Percentiles rank a stretch among this genome's conserved stretches.
Conservation (phyloP, 2,113 vertebrate species). For the Chaetura pelagica region DNA sequence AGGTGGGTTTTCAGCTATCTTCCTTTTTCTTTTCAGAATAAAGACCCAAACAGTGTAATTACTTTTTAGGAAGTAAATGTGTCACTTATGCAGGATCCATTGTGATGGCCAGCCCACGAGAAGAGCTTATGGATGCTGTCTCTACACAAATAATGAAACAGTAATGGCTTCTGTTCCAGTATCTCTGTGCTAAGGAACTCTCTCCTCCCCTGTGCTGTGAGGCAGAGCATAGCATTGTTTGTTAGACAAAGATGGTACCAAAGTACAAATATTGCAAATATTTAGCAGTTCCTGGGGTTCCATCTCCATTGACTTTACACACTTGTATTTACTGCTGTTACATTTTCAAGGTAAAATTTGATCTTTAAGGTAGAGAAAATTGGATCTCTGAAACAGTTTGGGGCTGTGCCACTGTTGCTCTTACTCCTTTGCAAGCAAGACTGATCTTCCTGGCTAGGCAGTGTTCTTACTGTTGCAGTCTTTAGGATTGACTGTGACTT, state of each 20-base stretch:
- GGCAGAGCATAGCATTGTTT: background rate
- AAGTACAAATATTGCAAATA: background rate
- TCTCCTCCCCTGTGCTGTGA: background rate
- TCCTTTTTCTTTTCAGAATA: background rate
- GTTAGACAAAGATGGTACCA: background rate
- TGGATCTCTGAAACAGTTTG: background rate
- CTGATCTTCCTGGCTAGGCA: background rate
- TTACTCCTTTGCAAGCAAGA: background rate
- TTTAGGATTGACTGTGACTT: background rate
- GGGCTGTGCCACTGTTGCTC: background rate
- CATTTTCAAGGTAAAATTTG: background rate
- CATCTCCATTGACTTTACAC: background rate
- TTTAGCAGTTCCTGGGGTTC: background rate
- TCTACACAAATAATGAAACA: background rate
- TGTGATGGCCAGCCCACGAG: background rate
- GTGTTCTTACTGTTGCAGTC: background rate
- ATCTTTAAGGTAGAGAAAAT: background rate
- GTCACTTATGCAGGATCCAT: background rate
- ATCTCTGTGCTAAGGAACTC: background rate
- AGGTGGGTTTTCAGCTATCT: constrained; percentile 69
- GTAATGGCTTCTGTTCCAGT: background rate
- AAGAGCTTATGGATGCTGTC: background rate
- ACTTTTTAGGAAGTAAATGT: background rate
- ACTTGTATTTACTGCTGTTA: background rate
- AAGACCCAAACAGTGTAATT: background rate